Conservation (phyloP, 1,140 invertebrate genomes). For the Hyles vespertilio region DNA sequence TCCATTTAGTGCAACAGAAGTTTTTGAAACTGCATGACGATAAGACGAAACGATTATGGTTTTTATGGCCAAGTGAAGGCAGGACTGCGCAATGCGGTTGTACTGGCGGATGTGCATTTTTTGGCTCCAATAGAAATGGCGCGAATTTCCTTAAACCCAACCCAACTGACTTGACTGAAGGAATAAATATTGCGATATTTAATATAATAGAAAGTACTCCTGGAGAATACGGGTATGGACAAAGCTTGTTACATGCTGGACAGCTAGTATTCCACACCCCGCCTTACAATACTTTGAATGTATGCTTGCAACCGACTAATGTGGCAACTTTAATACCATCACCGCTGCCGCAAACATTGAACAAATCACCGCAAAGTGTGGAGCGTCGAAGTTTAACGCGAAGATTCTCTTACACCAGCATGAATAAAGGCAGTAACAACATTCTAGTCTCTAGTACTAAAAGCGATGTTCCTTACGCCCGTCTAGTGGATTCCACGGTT, state of each 20-base stretch:
- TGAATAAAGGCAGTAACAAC: slow-evolving; percentile 67
- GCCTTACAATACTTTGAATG: slow-evolving; percentile 87
- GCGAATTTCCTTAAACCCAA: slow-evolving; percentile 91
- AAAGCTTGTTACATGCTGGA: slow-evolving; percentile 92
- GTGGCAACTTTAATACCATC: slow-evolving; percentile 63
- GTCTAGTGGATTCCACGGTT: slow-evolving; percentile 80
- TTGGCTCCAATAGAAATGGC: slow-evolving; percentile 93
- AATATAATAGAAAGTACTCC: slow-evolving; percentile 72
- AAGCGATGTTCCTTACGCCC: slow-evolving; percentile 86
- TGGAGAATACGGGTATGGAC: slow-evolving; percentile 89
- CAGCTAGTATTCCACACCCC: slow-evolving; percentile 94
- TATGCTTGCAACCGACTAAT: slow-evolving; percentile 83
- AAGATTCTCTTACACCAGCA: slow-evolving; percentile 80
- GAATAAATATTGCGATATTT: slow-evolving; percentile 85
- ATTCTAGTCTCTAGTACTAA: slow-evolving; percentile 61
- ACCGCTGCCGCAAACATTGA: slow-evolving; percentile 57
- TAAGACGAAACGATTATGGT: slow-evolving; percentile 92
- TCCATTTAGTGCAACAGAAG: slow-evolving; percentile 87
- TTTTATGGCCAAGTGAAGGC: slow-evolving; percentile 89
- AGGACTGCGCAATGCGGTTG: slow-evolving; percentile 90
- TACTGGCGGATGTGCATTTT: slow-evolving; percentile 95
- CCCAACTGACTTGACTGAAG: slow-evolving; percentile 86
- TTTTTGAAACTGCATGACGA: slow-evolving; percentile 94
- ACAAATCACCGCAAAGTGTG: slow-evolving; percentile 57
- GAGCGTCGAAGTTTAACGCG: slow-evolving; percentile 76